Conservation (phyloP, 2,888 invertebrate genomes). For the Tuta absoluta region DNA sequence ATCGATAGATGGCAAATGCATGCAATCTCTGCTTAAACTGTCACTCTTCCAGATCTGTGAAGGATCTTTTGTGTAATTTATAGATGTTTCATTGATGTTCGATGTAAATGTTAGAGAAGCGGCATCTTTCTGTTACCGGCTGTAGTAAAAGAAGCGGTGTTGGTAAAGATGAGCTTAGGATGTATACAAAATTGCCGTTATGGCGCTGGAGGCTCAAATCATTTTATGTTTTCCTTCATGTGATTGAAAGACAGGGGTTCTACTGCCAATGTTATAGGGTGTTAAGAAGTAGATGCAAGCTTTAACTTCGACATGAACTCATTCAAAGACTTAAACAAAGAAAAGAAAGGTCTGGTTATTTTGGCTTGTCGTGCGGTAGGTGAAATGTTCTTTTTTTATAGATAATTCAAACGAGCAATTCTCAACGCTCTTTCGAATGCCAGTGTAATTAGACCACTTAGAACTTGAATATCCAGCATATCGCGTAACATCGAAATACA, state of each 20-base stretch:
- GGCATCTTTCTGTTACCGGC: not conserved
- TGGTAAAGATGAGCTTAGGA: not conserved
- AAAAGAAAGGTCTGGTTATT: not conserved
- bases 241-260: not conserved
- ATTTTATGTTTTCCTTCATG: conserved; percentile 9
- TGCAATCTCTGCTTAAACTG: conserved; percentile 12
- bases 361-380: not conserved
- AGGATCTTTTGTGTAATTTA: not conserved
- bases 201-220: conserved; percentile 25
- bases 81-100: conserved; percentile 2
- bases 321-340: conserved; percentile 39
- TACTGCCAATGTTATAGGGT: conserved; percentile 4
- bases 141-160: conserved; percentile 9
- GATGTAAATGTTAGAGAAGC: not conserved
- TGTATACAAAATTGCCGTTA: not conserved
- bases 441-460: too few species aligned
- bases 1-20: conserved; percentile 10
- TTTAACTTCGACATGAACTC: conserved; percentile 34
- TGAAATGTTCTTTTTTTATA: too few species aligned
- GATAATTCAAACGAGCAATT: too few species aligned
- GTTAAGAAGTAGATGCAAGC: conserved; percentile 24
- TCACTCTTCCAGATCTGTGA: conserved; percentile 2
- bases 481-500: conserved; percentile 23
- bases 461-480: conserved; percentile 40
- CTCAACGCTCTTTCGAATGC: conserved; percentile 2